Evolutionary conservation across 2,113 vertebrate species (phyloP).

Genomic region (Lampris incognitus): DNA sequence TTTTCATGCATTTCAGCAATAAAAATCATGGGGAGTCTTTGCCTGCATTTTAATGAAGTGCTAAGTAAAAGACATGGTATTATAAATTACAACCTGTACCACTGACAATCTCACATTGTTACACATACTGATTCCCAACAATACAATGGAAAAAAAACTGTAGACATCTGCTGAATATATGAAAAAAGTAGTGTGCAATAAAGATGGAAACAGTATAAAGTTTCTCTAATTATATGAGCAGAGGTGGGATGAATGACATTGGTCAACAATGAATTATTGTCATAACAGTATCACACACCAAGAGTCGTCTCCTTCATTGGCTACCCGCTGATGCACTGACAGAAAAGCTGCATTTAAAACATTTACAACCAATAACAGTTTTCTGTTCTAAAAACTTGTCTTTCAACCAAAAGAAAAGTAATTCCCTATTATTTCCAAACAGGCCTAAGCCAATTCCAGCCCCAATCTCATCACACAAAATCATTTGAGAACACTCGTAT

Average conservation of each 20-base stretch:
- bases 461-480: neutral
- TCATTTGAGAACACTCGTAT: constrained; percentile 19
- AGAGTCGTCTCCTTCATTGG: constrained; percentile 11
- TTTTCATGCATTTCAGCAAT: constrained; percentile 14
- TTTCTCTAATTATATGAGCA: constrained; percentile 45
- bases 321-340: constrained; percentile 13
- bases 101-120: constrained; percentile 49
- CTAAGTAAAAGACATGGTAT: constrained; percentile 55
- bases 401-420: constrained; percentile 17
- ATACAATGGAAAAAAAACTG: constrained; percentile 51
- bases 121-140: constrained; percentile 47
- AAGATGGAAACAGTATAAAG: constrained; percentile 46
- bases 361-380: constrained; percentile 33
- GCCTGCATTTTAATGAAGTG: constrained; percentile 51
- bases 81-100: constrained; percentile 72
- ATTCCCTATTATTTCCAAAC: constrained; percentile 6
- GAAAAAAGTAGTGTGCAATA: constrained; percentile 49
- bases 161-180: constrained; percentile 55
- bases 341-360: constrained; percentile 36
- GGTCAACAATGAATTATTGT: constrained; percentile 15
- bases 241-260: constrained; percentile 23
- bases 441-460: constrained; percentile 24
- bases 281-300: constrained; percentile 27
- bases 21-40: constrained; percentile 17
- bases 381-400: constrained; percentile 4